Percentiles rank a stretch among this genome's conserved stretches.
phyloP scores from a whole-genome alignment of 2,113 vertebrate genomes.

The Periophthalmus modestus region DNA sequence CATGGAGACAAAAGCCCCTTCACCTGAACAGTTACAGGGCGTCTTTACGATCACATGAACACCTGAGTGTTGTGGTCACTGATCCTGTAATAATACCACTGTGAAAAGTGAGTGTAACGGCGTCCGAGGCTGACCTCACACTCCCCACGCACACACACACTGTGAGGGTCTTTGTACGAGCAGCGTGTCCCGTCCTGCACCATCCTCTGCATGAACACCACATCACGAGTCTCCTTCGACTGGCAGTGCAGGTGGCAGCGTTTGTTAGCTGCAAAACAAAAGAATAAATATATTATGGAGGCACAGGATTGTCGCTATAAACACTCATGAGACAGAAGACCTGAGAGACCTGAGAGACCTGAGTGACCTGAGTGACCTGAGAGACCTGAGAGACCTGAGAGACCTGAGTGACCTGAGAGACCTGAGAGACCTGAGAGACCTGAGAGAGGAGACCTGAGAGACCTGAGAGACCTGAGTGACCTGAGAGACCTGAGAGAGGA shows the following conservation, averaged over 20 bases:
- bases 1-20: too few relatives aligned
- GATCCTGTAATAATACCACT: not conserved
- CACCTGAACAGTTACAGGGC: slow-evolving; percentile 8
- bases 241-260: slow-evolving; percentile 93
- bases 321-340: too few relatives aligned
- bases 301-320: too few relatives aligned
- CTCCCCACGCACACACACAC: slow-evolving; percentile 90
- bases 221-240: slow-evolving; percentile 86
- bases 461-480: too few relatives aligned
- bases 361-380: too few relatives aligned
- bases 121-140: slow-evolving; percentile 83
- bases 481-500: too few relatives aligned
- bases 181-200: slow-evolving; percentile 92
- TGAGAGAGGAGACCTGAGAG: too few relatives aligned
- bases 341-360: too few relatives aligned
- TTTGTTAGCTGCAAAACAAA: slow-evolving; percentile 83
- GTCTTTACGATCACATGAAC: not conserved
- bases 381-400: too few relatives aligned
- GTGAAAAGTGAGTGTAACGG: not conserved
- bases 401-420: too few relatives aligned
- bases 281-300: not conserved
- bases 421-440: too few relatives aligned
- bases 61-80: not conserved
- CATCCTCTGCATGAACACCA: slow-evolving; percentile 88
- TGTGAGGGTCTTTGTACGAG: slow-evolving; percentile 95